Percentiles rank a stretch among this genome's conserved stretches.
phyloP scores from a whole-genome alignment of 2,113 vertebrate genomes.

The Odobenus rosmarus region DNA sequence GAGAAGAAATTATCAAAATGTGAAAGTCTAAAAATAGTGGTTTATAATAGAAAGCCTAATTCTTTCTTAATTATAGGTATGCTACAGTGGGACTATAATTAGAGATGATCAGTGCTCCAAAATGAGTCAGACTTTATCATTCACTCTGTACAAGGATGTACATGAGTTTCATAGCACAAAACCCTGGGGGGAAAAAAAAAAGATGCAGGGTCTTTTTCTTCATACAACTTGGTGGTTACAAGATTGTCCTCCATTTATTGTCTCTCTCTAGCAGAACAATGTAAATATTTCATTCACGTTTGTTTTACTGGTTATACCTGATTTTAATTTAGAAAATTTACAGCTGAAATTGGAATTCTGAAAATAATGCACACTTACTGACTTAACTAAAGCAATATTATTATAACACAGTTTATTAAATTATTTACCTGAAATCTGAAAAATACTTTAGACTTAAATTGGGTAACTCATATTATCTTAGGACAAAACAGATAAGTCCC shows the following conservation, averaged over 20 bases:
- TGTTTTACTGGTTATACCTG: background rate
- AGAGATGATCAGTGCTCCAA: background rate
- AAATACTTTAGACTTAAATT: background rate
- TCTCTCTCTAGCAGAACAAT: background rate
- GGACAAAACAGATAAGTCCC: background rate
- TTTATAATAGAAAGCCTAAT: constrained; percentile 60
- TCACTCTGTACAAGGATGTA: background rate
- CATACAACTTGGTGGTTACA: background rate
- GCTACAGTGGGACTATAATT: background rate
- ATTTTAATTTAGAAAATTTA: background rate
- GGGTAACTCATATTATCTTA: background rate
- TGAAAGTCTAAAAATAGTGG: constrained; percentile 62
- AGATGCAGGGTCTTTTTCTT: background rate
- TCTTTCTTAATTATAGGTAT: constrained; percentile 46
- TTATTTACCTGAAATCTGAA: background rate
- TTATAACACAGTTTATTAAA: background rate
- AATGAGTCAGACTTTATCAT: constrained; percentile 9
- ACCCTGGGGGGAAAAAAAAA: background rate
- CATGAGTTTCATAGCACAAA: background rate
- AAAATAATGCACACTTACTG: background rate
- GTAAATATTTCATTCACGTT: background rate
- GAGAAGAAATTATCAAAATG: constrained; percentile 48
- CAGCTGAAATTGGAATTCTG: background rate
- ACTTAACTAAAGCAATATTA: background rate
- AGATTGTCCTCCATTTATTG: background rate